Conservation (phyloP, 1,140 invertebrate genomes). For the Chrysomallon squamiferum region DNA sequence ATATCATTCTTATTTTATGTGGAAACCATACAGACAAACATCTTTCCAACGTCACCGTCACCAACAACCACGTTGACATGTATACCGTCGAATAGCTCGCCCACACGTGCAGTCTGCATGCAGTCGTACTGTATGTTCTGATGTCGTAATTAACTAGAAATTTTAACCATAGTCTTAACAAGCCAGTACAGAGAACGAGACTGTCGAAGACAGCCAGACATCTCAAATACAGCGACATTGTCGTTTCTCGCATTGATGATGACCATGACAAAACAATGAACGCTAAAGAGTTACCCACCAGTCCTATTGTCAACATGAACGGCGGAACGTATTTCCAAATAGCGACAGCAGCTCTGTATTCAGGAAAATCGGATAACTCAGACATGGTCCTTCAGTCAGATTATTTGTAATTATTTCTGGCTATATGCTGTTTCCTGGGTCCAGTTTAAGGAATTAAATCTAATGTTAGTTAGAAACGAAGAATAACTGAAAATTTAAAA, state of each 20-base stretch:
- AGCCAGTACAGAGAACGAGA: conserved; percentile 32
- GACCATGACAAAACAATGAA: conserved; percentile 30
- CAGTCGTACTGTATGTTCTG: conserved; percentile 14
- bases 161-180: conserved; percentile 30
- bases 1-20: conserved; percentile 25
- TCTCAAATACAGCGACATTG: conserved; percentile 37
- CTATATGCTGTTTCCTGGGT: no score
- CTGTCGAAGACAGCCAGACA: conserved; percentile 33
- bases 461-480: no score
- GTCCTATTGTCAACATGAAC: conserved; percentile 33
- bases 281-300: conserved; percentile 33
- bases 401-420: no score
- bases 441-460: no score
- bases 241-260: conserved; percentile 22
- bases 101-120: conserved; percentile 36
- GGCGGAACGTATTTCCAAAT: conserved; percentile 37
- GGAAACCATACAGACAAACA: conserved; percentile 34
- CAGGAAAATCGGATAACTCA: conserved; percentile 8
- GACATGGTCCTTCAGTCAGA: not conserved
- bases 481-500: no score
- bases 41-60: conserved; percentile 37
- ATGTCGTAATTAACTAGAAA: conserved; percentile 23
- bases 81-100: conserved; percentile 30
- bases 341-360: conserved; percentile 13
- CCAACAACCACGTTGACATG: conserved; percentile 37